Base-by-base conservation (phyloP, 2,888 invertebrate species). In the Callyntrura sp. region DNA sequence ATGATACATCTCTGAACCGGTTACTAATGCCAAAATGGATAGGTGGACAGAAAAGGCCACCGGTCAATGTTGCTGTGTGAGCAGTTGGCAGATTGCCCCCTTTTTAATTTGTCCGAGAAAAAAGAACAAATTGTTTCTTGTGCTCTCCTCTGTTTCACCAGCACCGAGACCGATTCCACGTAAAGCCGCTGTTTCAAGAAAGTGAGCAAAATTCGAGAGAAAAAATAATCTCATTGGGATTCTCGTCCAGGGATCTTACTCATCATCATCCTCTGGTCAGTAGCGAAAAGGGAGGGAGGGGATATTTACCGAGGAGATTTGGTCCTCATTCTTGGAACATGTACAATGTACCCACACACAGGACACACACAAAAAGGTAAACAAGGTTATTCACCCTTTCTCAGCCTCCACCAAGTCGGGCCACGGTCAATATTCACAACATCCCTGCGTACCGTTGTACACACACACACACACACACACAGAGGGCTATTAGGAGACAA, bases 41-140 rank as follows among this genome's bases (percentile, higher is more conserved):
- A 60, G 60, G 60, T 60, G 23, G 20, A 60, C 60, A 60, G 8
- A 35, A 23, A 60, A 60, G 60, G 60, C 23, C 23, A 23, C 23
- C 23, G 60, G 60, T 20, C 60, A 60, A 60, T 78, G 51, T 14
- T 78, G 57, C 78, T 78, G 78, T 20, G 78, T 57, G 68, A 25
- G 83, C 83, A 83, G 83, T 70, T 83, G 83, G 83, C 83, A 83
- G n/a, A 17, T 25, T 83, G 83, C 83, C 83, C 83, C 73, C n/a
- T n/a, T 83, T 83, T 35, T 83, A 83, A 83, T 83, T 62, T 83
- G 73, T 73, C 8, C 20, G 23, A 48, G 23, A 20, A 48, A 23
- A 20, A 60, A 17, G 43, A 73, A 73, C 6, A 28, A 60, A 60
- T 23, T 23, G 51, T 51, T 23, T 20, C 23, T 35, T 68, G 43